Percentiles rank a stretch among this genome's conserved stretches.
Conservation (phyloP, 1,140 invertebrate species). For the Nylanderia fulva region DNA sequence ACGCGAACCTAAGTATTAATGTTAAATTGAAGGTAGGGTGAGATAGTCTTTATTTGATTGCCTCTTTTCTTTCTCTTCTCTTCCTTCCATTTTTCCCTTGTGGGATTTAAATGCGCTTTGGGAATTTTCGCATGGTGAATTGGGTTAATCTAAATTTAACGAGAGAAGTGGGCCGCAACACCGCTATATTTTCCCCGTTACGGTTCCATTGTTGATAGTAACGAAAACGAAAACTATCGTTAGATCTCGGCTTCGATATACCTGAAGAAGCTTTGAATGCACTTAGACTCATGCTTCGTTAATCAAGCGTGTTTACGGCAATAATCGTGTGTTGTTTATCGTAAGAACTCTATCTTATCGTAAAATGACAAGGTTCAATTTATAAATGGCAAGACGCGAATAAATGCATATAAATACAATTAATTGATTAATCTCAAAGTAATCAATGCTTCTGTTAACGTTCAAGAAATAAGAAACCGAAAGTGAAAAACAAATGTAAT, state of each 20-base stretch:
- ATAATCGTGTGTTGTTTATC: background rate
- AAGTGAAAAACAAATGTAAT: background rate
- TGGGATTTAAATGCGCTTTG: conserved; percentile 47
- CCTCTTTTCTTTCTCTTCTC: background rate
- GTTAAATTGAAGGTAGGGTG: conserved; percentile 55
- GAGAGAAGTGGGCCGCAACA: conserved; percentile 2
- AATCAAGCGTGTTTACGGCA: background rate
- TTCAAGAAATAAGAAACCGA: conserved; percentile 1
- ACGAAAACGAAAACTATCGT: conserved; percentile 40
- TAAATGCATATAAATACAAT: background rate
- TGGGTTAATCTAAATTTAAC: conserved; percentile 45
- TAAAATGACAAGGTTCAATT: background rate
- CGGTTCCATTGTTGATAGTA: conserved; percentile 31
- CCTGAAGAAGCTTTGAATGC: background rate
- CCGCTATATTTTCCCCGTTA: conserved; percentile 3
- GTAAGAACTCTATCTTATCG: background rate
- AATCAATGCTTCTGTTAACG: conserved; percentile 3
- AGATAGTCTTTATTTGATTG: conserved; percentile 6
- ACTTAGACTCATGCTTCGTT: no score
- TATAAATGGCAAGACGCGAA: no score
- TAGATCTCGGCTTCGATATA: background rate
- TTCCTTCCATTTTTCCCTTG: conserved; percentile 15
- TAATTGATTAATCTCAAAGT: background rate
- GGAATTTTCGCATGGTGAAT: conserved; percentile 61
- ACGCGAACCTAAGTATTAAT: conserved; percentile 49